Evolutionary conservation across 2,797 vertebrate species (phyloP).

Genomic region (Tolypeutes matacus): DNA sequence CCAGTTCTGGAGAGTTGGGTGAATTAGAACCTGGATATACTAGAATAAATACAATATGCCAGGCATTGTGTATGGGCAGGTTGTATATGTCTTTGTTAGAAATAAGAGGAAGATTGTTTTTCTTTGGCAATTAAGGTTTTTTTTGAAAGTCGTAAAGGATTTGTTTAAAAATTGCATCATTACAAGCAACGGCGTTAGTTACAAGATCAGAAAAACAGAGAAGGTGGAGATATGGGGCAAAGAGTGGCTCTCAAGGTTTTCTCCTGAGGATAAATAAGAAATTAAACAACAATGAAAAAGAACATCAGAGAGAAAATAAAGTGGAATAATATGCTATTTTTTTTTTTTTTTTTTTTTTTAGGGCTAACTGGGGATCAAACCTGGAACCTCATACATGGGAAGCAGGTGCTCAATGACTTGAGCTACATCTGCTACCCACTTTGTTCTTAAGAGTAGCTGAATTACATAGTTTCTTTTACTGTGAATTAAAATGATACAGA

Average conservation of each 20-base stretch:
- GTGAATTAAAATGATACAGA: neutral
- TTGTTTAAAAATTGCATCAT: neutral
- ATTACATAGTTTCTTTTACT: slow-evolving; percentile 50
- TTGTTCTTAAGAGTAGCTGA: slow-evolving; percentile 49
- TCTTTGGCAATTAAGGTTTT: neutral
- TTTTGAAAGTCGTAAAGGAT: neutral
- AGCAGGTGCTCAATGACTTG: too few relatives aligned
- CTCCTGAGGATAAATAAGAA: slow-evolving; percentile 44
- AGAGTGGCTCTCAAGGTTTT: neutral
- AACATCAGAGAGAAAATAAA: neutral
- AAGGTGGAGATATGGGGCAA: neutral
- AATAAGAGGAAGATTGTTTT: neutral
- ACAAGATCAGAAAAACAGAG: neutral
- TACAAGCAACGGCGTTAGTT: neutral
- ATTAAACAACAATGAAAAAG: neutral
- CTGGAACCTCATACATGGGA: too few relatives aligned
- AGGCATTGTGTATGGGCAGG: neutral
- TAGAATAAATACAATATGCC: neutral
- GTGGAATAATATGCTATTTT: neutral
- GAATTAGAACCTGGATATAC: slow-evolving; percentile 12
- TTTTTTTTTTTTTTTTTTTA: neutral
- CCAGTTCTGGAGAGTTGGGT: neutral
- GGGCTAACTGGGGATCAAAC: too few relatives aligned
- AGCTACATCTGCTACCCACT: neutral
- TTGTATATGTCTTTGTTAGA: neutral